Evolutionary conservation across 1,140 invertebrate genomes (phyloP), one percentile per base, ranked within the genome.

Genomic region (Chrysomallon squamiferum): DNA sequence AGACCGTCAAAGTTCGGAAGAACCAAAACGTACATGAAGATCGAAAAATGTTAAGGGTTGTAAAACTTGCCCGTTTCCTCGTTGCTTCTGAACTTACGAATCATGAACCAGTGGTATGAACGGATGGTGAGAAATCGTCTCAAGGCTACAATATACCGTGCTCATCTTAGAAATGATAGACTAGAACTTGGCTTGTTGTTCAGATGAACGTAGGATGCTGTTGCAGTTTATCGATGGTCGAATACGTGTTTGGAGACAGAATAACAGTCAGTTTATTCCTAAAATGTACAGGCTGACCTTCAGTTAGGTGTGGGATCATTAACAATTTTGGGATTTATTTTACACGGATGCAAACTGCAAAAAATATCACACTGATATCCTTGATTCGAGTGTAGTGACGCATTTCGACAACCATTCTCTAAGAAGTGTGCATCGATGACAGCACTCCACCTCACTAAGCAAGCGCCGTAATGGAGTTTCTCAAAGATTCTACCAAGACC

Each of bases 401-500:
- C 49, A 50, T 50, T 50, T 50, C 49, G 49, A 50, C 49, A 50
- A 50, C 49, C 49, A 50, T 50, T 20, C 22, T 20, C 27, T 11
- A 50, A 11, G 27, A 50, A 15, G 47, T 50, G 47, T 50, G n/a
- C 47, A 50, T 50, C 5, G 47, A 27, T 9, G 47, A 50, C 5
- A 50, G n/a, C 47, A n/a, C 47, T 50, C 47, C 5, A 27, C 47
- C 35, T 38, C 47, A 27, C 47, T 5, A n/a, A 50, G 47, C 47
- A 50, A 50, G 47, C 5, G 47, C 18, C n/a, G 47, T 20, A 50
- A n/a, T 50, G 18, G 47, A 50, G 47, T 27, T 50, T 50, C 47
- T 7, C n/a, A 50, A 7, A 20, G 27, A 2, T 1, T 2, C 35
- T 38, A 38, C 49, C 49, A 50, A 18, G 49, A 11, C 9, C 20